phyloP scores from a whole-genome alignment of 2,113 vertebrate species.

The Tragelaphus strepsiceros region DNA sequence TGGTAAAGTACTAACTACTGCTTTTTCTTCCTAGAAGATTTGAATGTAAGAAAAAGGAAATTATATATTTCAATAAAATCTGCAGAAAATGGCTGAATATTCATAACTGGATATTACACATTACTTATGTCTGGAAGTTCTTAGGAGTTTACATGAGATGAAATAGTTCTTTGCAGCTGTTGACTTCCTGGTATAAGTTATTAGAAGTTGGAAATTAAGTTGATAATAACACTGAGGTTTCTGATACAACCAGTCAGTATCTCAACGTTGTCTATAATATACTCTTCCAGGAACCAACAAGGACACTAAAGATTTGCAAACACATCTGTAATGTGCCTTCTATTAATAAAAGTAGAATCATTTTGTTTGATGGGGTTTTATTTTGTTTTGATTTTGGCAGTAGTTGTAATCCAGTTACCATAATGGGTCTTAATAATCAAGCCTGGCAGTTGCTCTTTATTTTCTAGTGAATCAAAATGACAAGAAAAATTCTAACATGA shows the following conservation, averaged over 20 bases:
- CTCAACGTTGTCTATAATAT: not conserved
- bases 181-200: not conserved
- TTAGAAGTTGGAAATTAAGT: not conserved
- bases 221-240: not conserved
- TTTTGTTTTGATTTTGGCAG: not conserved
- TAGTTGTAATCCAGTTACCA: not conserved
- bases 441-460: not conserved
- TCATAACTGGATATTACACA: not conserved
- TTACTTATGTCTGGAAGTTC: not conserved
- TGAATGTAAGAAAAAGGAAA: not conserved
- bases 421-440: not conserved
- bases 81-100: not conserved
- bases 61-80: not conserved
- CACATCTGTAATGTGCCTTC: not conserved
- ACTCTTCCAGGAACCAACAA: accelerated
- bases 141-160: not conserved
- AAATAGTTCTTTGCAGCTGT: not conserved
- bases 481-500: not conserved
- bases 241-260: not conserved
- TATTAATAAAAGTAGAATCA: not conserved
- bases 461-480: not conserved
- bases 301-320: not conserved
- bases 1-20: not conserved
- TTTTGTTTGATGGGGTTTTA: conserved; percentile 7
- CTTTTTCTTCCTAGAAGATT: not conserved